Evolutionary conservation across 1,140 invertebrate genomes (phyloP).

Genomic region (Panonychus citri): DNA sequence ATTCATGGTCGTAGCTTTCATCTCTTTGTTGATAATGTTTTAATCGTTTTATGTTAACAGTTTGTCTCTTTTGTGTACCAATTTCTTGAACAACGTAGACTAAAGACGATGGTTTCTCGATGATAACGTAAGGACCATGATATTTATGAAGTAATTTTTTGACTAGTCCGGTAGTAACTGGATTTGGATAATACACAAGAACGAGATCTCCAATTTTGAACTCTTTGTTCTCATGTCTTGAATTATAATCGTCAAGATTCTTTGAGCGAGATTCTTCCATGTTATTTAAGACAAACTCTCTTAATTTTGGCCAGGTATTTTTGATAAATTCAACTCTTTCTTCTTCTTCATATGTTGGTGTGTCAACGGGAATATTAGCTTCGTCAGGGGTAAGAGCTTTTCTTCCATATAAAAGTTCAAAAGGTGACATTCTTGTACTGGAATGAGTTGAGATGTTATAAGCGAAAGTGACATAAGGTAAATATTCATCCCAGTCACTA

Average conservation of each 20-base stretch:
- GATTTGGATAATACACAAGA: neutral
- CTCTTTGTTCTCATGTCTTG: neutral
- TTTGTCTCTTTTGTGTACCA: too few relatives aligned
- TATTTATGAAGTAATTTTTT: neutral
- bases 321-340: neutral
- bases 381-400: neutral
- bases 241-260: neutral
- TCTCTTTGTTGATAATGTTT: too few relatives aligned
- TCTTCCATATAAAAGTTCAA: neutral
- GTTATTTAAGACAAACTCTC: neutral
- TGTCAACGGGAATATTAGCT: neutral
- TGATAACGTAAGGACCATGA: neutral
- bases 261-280: neutral
- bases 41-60: too few relatives aligned
- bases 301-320: neutral
- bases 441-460: neutral
- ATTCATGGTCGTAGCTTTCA: too few relatives aligned
- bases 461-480: neutral
- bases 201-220: neutral
- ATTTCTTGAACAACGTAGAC: too few relatives aligned
- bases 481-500: neutral
- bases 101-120: neutral
- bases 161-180: neutral
- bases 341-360: neutral
- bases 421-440: neutral